Evolutionary conservation across 2,888 invertebrate species (phyloP).

Genomic region (Argynnis bischoffii): DNA sequence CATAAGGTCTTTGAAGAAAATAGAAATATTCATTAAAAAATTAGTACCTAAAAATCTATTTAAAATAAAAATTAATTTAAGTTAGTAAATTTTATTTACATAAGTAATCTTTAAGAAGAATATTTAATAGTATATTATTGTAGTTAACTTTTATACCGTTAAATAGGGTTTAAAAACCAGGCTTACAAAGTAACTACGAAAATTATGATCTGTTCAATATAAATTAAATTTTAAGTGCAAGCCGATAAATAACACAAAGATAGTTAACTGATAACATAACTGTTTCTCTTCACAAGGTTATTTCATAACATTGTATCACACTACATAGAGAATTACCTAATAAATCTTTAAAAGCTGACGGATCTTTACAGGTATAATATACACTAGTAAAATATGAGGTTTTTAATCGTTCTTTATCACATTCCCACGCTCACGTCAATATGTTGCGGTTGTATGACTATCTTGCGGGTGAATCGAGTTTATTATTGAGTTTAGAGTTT

Average conservation of each 20-base stretch:
- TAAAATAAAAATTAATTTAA: too few species aligned
- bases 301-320: slow-evolving; percentile 9
- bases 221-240: slow-evolving; percentile 13
- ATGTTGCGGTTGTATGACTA: slow-evolving; percentile 42
- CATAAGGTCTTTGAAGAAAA: too few species aligned
- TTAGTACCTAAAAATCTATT: too few species aligned
- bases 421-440: slow-evolving; percentile 39
- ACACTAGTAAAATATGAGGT: slow-evolving; percentile 10
- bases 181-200: slow-evolving; percentile 1
- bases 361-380: slow-evolving; percentile 8
- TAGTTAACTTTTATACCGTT: too few species aligned
- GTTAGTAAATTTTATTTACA: too few species aligned
- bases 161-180: too few species aligned
- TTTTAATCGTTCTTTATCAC: slow-evolving; percentile 36
- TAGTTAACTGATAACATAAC: slow-evolving; percentile 14
- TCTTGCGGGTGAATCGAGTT: slow-evolving; percentile 43
- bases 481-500: slow-evolving; percentile 42
- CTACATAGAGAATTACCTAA: slow-evolving; percentile 17
- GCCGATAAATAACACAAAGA: slow-evolving; percentile 5
- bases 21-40: too few species aligned
- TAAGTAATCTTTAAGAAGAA: too few species aligned
- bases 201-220: slow-evolving; percentile 10
- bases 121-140: too few species aligned
- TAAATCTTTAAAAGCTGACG: slow-evolving; percentile 23
- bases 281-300: slow-evolving; percentile 1